Base-by-base conservation (phyloP, 2,888 invertebrate species). In the Epinotia demarniana region DNA sequence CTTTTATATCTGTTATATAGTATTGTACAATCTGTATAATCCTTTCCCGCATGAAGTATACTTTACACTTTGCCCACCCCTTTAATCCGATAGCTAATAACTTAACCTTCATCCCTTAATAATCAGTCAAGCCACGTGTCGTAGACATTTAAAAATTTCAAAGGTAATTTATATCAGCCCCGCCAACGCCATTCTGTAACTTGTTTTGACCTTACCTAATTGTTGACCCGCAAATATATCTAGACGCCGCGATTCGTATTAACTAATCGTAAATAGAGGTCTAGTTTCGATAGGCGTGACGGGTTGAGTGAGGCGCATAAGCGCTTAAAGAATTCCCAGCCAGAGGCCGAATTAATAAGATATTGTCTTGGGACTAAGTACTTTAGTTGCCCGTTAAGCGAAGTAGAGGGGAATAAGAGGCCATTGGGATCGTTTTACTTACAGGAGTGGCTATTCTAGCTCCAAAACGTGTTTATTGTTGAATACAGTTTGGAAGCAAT, bases 41-140 rank as follows among this genome's bases (percentile, higher is more conserved):
- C 33, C 33, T 33, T 33, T 33, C 33, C 33, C 6, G 33, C 33
- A 33, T 33, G 33, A 33, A 33, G 33, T 33, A 33, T 2, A 33
- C 33, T 33, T 33, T 33, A 33, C 33, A 6, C 33, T 33, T 33
- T 33, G 3, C 33, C 33, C 33, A 23, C 23, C 23, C 23, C 23
- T 23, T 2, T 23, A 23, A 23, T 23, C 27, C 53, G 39, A 33
- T 19, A 39, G 9, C 57, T 9, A 72, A 72, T 27, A 18, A 64
- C 46, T 58, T 27, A 27, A 55, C 39, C 18, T n/a, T 27, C 16
- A 43, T 18, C 19, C 23, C 62, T 43, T 33, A 27, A 23, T 16
- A 70, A 69, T 74, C 63, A 75, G 58, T 57, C 23, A 74, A 49
- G 49, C 75, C 75, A 75, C 75, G 75, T 70, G 70, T 64, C 39